Conservation (phyloP, 2,888 invertebrate species). For the Calameuta filiformis region DNA sequence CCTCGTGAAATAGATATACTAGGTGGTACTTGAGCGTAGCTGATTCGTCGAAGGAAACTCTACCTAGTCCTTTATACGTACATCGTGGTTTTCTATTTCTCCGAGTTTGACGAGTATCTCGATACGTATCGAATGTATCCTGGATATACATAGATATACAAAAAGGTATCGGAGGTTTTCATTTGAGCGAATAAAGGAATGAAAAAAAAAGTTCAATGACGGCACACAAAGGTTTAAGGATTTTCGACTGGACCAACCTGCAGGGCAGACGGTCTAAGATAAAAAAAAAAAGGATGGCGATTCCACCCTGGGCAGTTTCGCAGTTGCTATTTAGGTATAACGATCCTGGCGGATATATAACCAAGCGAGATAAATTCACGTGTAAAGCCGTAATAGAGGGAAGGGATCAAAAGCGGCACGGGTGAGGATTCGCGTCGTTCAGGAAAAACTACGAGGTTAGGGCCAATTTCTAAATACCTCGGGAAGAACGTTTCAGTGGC, state of each 20-base stretch:
- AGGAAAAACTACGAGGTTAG: background rate
- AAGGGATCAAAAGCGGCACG: background rate
- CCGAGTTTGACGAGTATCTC: background rate
- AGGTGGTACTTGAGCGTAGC: background rate
- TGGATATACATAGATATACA: background rate
- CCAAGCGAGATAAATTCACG: background rate
- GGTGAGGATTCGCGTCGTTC: background rate
- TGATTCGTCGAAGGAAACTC: background rate
- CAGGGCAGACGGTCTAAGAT: background rate
- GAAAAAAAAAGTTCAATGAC: background rate
- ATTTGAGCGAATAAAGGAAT: background rate
- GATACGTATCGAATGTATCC: background rate
- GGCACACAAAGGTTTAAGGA: background rate
- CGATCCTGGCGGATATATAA: background rate
- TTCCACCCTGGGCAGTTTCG: background rate
- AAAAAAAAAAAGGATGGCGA: background rate
- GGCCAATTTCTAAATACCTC: conserved; percentile 23
- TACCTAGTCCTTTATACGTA: background rate
- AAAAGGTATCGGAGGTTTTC: background rate
- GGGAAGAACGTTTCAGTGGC: background rate
- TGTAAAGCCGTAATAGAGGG: background rate
- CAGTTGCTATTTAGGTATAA: background rate
- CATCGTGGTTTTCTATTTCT: background rate
- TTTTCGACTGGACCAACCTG: background rate
- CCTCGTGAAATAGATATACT: background rate